Conservation (phyloP, 2,797 vertebrate species). For the Limnodromus scolopaceus region DNA sequence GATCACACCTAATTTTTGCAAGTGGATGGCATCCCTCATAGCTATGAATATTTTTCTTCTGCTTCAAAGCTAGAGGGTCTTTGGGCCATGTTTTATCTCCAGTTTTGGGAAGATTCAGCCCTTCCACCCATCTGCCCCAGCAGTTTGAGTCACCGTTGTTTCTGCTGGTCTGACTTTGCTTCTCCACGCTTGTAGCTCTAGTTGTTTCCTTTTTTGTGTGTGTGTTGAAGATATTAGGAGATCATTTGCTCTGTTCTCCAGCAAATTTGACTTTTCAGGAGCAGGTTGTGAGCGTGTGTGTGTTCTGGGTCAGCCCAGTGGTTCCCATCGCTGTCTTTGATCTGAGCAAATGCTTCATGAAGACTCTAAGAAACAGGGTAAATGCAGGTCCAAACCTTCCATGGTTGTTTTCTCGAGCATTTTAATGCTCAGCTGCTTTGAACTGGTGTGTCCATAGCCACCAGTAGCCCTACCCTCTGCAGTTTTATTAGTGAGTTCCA, state of each 20-base stretch:
- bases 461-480: neutral
- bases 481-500: neutral
- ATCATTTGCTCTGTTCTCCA: neutral
- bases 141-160: neutral
- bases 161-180: neutral
- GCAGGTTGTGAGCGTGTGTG: too few species aligned
- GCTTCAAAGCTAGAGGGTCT: neutral
- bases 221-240: neutral
- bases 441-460: neutral
- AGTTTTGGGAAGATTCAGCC: too few species aligned
- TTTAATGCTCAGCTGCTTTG: neutral
- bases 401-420: fast-evolving
- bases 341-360: neutral
- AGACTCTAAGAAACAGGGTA: neutral
- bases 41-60: neutral
- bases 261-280: neutral
- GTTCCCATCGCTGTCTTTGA: neutral
- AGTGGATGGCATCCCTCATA: fast-evolving
- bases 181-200: neutral
- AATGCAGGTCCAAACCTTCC: neutral
- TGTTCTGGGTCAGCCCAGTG: neutral
- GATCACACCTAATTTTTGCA: neutral
- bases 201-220: neutral
- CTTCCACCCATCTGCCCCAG: neutral
- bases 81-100: fast-evolving